Evolutionary conservation across 92 coral and sea anemone genomes (phyloP), one percentile per base, ranked within the genome.

Genomic region (Siderastrea siderea): DNA sequence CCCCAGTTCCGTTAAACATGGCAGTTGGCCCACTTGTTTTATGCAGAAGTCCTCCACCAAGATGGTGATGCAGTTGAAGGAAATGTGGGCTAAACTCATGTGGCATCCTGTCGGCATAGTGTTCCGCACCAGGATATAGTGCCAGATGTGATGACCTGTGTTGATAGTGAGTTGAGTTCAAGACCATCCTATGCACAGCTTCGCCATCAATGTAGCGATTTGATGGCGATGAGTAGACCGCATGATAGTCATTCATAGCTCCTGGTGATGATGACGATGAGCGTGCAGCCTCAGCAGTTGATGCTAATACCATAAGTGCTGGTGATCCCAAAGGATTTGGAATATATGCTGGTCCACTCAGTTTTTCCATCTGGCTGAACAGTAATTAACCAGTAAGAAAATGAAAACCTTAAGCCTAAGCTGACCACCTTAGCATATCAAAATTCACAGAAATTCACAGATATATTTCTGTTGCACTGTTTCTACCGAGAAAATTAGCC

Each of bases 271-370:
- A 86, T 6, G 98, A 91, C 3, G 95, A 85, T 14, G 98, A 87
- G 62, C 95, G 88, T 54, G 98, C 96, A n/a, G 96, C 98, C 86
- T 95, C 98, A 1, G 98, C 98, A 6, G 98, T 95, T 19, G 98
- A 95, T 5, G 98, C 98, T 64, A 95, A 80, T 71, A 95, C 98
- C 98, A 95, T 95, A 69, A 95, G 94, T 53, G 98, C 98, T 53
- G 98, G 98, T 7, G 98, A 95, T 7, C 93, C 90, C 44, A 95
- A 89, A 51, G 98, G 98, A 70, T 95, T 95, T 38, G 98, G 98
- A 65, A 95, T 90, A 91, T 79, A 95, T 7, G 95, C 90, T 15
- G 95, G 92, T 43, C 95, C 93, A 71, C 98, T 82, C 57, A 95
- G 92, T 84, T 95, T 95, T 89, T 95, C 98, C 98, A 95, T 95